These are phyloP conservation scores for Illadopsis cleaveri DNA, from an alignment of 2,113 vertebrate genomes.

Conservation along the genomic window DNA sequence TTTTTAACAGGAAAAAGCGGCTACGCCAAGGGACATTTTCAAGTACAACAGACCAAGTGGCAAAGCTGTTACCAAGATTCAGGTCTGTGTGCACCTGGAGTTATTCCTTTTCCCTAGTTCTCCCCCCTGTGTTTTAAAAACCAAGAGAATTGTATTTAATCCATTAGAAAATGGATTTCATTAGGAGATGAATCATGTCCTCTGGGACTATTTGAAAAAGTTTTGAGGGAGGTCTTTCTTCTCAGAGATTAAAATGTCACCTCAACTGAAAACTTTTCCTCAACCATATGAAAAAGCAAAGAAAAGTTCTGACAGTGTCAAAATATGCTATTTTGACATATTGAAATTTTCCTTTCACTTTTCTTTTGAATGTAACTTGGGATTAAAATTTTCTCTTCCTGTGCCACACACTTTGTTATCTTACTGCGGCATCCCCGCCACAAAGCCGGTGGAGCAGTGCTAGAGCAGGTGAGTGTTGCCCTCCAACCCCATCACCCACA, in stretches of 20 bases:
- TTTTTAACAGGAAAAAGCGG: background rate
- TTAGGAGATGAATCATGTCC: background rate
- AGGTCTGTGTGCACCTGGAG: background rate
- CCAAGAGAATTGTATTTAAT: background rate
- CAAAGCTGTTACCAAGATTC: background rate
- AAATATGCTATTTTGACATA: background rate
- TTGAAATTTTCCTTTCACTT: background rate
- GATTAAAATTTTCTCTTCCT: background rate
- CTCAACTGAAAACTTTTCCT: background rate
- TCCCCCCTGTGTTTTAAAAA: background rate
- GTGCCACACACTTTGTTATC: background rate
- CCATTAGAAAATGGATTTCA: background rate
- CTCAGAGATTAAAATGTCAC: background rate
- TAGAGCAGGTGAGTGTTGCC: background rate
- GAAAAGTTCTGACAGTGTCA: background rate
- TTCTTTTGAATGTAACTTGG: background rate
- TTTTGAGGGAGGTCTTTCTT: background rate
- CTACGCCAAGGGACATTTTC: background rate
- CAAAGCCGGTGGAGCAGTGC: background rate
- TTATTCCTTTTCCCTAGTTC: background rate
- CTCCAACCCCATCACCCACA: background rate
- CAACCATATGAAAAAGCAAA: background rate
- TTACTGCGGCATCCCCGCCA: accelerated
- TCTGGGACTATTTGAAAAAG: background rate
- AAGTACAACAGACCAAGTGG: background rate